Base-by-base conservation (phyloP, 2,888 invertebrate genomes). In the Athrips mouffetella region DNA sequence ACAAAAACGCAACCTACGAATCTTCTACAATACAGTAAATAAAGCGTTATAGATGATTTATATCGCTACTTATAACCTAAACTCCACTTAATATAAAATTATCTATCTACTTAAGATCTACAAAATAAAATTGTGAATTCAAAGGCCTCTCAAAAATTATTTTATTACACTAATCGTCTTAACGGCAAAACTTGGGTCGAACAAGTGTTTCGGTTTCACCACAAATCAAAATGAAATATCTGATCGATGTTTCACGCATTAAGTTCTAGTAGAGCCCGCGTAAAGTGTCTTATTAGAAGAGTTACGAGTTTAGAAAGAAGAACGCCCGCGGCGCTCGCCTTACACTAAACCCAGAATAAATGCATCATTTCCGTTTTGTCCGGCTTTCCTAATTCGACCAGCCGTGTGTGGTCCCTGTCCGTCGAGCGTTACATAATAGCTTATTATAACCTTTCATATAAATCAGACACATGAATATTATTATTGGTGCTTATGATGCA, bases 231-330 rank as follows among this genome's bases (percentile, higher is more conserved):
- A 80, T 80, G 75, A 81, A 73, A 79, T 79, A 79, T 79, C 69
- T 67, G 72, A 77, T 72, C 63, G 70, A 76, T 76, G 74, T 75
- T 74, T 73, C 72, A 67, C 65, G 71, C 74, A 75, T 77, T 78
- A 76, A 76, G 77, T 76, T 71, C 75, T 76, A 75, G 71, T 76
- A 77, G 80, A 76, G 71, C 76, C 75, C 71, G 73, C 75, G 78
- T 81, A 77, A 80, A 77, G 68, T 81, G 76, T 80, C 80, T 80
- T 82, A 80, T 79, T 79, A 77, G 72, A 80, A 81, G 80, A 85
- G 72, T 84, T 84, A 84, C 78, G 81, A 75, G 73, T 70, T 77
- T 77, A 68, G 71, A 77, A 73, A 72, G 67, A 73, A 76, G 70
- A 70, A 76, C 80, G 77, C 84, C 86, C 75, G 84, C 80, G 72